Percentiles rank a stretch among this genome's conserved stretches.
Conservation (phyloP, 2,113 vertebrate species). For the Halcyon senegalensis region DNA sequence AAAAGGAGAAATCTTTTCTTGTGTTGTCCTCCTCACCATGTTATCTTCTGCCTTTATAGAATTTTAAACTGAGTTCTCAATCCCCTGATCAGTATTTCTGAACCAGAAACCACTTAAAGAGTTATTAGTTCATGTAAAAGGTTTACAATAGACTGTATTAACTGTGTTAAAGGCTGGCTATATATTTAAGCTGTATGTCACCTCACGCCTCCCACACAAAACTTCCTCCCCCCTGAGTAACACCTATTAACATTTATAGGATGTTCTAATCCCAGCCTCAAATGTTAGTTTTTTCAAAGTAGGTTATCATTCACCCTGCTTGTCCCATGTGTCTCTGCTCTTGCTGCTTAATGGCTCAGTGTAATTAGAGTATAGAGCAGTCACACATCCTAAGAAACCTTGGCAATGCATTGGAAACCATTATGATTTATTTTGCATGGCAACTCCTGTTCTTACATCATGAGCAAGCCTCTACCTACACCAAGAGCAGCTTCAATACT, state of each 20-base stretch:
- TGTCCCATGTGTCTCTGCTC: not conserved
- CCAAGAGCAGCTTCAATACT: not conserved
- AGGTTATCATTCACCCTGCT: slow-evolving; percentile 44
- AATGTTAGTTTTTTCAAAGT: slow-evolving; percentile 27
- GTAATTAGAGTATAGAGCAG: not conserved
- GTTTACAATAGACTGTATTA: slow-evolving; percentile 17
- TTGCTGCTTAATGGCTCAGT: not conserved
- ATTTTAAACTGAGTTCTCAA: not conserved
- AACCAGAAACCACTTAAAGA: slow-evolving; percentile 29
- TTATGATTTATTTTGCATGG: not conserved
- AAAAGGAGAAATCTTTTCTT: not conserved
- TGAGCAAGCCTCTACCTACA: not conserved
- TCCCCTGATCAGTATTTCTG: slow-evolving; percentile 30
- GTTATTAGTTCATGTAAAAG: slow-evolving; percentile 23
- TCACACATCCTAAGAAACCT: not conserved
- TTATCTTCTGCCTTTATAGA: not conserved
- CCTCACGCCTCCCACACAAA: not conserved
- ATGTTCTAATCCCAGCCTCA: slow-evolving; percentile 24
- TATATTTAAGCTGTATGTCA: slow-evolving; percentile 50
- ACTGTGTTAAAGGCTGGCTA: slow-evolving; percentile 13
- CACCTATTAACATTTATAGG: slow-evolving; percentile 54
- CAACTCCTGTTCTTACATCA: not conserved
- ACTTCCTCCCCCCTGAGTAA: slow-evolving; percentile 3
- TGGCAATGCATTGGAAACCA: not conserved
- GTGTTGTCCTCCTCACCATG: not conserved